Evolutionary conservation across 2,797 vertebrate species (phyloP).

Genomic region (Peromyscus eremicus): DNA sequence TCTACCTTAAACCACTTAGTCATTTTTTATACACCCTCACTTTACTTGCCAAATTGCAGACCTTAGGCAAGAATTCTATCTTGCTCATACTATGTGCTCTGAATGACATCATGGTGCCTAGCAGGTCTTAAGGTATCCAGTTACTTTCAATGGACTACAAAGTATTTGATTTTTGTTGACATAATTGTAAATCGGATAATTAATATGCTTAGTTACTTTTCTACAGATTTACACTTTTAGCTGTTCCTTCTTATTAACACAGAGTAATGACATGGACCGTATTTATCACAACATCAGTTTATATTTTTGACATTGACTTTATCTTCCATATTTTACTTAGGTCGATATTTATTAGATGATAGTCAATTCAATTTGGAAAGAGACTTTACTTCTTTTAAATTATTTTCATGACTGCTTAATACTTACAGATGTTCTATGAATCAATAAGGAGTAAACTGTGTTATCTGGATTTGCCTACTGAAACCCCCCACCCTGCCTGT

Average conservation of each 20-base stretch:
- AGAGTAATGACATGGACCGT: not conserved
- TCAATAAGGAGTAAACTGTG: not conserved
- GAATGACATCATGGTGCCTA: not conserved
- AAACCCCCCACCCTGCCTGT: not conserved
- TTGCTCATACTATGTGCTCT: not conserved
- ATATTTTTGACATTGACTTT: constrained; percentile 16
- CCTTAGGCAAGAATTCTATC: not conserved
- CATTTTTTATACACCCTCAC: not conserved
- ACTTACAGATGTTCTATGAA: not conserved
- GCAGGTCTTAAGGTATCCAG: not conserved
- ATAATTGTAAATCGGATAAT: not conserved
- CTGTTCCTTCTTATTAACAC: not conserved
- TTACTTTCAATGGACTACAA: not conserved
- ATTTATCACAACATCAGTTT: not conserved
- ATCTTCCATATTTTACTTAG: constrained; percentile 44
- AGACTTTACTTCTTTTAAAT: constrained; percentile 2
- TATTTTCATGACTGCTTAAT: constrained; percentile 6
- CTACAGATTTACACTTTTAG: not conserved
- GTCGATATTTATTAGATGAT: not conserved
- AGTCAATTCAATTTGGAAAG: constrained; percentile 27
- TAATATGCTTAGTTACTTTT: not conserved
- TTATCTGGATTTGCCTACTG: constrained; percentile 12
- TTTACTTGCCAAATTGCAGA: not conserved
- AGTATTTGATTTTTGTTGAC: not conserved
- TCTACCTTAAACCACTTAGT: not conserved